Base-by-base conservation (phyloP, 2,113 vertebrate genomes). In the Aegithalos caudatus region DNA sequence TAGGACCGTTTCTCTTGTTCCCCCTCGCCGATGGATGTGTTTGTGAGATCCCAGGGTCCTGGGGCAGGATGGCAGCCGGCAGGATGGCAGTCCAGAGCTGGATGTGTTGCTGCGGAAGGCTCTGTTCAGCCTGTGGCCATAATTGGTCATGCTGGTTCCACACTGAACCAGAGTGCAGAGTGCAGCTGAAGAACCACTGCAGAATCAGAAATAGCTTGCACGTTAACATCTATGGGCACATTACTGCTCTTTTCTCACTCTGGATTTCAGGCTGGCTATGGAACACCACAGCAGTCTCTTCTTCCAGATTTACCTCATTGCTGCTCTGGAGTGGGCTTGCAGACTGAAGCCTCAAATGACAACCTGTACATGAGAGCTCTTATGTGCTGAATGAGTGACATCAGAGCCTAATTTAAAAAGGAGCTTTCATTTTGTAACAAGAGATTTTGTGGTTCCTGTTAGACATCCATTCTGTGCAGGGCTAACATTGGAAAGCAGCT, bases 201-300 rank as follows among this genome's bases (percentile, higher is more conserved):
- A 29, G 71, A 35, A 53, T 61, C 88, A 47, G 16, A 78, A 51
- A 24, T 5, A 62, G 44, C 42, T 4, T 9, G 44, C 22, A 1
- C 2, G 0, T 4, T 23, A 7, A 31, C 6, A 0, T 3, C 21
- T 2, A 2, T 2, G 53, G 44, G 10, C 65, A 37, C 45, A 1
- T 47, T 18, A 2, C 56, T 40, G 40, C 56, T 29, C 8, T 6
- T 38, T 33, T 12, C 56, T 81, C 47, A 0, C 9, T 8, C 35
- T 13, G 76, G 31, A 3, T 40, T 23, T 66, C 33, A 11, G 64
- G 45, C 70, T 86, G 60, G 14, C 61, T 37, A 0, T 8, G 37
- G 29, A 21, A 6, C 35, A 22, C 28, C 33, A 1, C 62, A 13
- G 71, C 71, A 21, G 11, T 10, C 14, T 60, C 48, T 62, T 0